A percentile compares a stretch with the other conserved stretches of the same genome.
Evolutionary conservation across 2,888 invertebrate genomes (phyloP).

Genomic region (Drosophila differens): DNA sequence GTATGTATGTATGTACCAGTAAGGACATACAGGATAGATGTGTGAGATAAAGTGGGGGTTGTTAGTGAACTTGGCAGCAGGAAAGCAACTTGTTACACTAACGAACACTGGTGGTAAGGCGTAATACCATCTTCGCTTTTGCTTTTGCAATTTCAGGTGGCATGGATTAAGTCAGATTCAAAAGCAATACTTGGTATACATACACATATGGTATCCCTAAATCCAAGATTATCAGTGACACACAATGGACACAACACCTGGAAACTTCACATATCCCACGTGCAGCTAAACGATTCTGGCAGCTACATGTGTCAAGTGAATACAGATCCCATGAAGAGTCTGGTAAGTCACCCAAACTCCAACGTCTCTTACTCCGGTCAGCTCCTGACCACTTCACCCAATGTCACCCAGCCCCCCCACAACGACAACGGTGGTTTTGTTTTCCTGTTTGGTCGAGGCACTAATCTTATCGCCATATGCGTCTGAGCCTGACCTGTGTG

Average conservation of each 20-base stretch:
- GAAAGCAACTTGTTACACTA: constrained; percentile 26
- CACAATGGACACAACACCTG: constrained; percentile 97
- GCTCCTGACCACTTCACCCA: constrained; percentile 5
- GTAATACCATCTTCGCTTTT: constrained; percentile 31
- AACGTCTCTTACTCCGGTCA: background rate
- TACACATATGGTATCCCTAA: constrained; percentile 95
- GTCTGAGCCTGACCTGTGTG: constrained; percentile 48
- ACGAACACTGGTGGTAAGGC: constrained; percentile 25
- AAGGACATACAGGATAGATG: constrained; percentile 3
- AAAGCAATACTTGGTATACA: constrained; percentile 95
- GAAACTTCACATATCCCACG: constrained; percentile 95
- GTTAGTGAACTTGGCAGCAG: constrained; percentile 7
- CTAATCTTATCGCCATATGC: constrained; percentile 61
- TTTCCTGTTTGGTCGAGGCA: constrained; percentile 37
- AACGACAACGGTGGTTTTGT: constrained; percentile 36
- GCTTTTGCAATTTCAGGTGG: constrained; percentile 88
- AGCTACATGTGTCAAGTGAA: constrained; percentile 98
- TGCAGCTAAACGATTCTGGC: constrained; percentile 95
- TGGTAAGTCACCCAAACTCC: constrained; percentile 87
- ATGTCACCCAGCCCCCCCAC: constrained; percentile 11
- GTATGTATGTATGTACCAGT: background rate
- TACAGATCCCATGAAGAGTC: constrained; percentile 95
- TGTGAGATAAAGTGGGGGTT: constrained; percentile 6
- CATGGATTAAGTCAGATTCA: constrained; percentile 96
- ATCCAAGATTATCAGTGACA: constrained; percentile 93